Percentiles rank a stretch among this genome's conserved stretches.
These are phyloP conservation scores for Cynopterus sphinx DNA, from an alignment of 2,797 vertebrate genomes.

Conservation along the genomic window DNA sequence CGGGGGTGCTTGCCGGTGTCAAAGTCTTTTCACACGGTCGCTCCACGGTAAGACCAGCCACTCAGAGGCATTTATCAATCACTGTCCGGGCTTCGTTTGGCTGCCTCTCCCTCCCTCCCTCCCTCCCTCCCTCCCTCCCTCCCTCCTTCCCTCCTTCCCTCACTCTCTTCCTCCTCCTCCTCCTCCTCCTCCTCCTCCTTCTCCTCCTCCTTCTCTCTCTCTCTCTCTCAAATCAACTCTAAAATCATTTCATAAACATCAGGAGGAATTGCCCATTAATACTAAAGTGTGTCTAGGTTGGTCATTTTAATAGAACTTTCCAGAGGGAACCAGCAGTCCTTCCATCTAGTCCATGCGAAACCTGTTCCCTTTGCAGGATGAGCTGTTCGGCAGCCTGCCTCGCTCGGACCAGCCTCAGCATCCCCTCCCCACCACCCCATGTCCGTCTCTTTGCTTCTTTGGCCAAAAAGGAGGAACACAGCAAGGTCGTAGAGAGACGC, in stretches of 20 bases:
- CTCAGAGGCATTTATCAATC: constrained; percentile 84
- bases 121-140: neutral
- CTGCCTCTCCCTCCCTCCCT: constrained; percentile 9
- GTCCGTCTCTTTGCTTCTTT: constrained; percentile 63
- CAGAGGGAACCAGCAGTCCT: constrained; percentile 84
- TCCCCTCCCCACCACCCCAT: constrained; percentile 61
- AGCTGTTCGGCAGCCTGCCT: constrained; percentile 80
- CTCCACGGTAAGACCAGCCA: constrained; percentile 81
- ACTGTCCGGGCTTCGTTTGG: constrained; percentile 82
- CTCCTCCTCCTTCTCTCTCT: too few species aligned
- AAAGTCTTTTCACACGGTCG: constrained; percentile 80
- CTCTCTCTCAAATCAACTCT: constrained; percentile 73
- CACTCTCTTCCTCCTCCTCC: too few species aligned
- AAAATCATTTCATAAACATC: constrained; percentile 84
- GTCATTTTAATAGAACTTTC: constrained; percentile 86
- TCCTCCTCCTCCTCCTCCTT: too few species aligned
- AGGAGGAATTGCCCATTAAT: constrained; percentile 84
- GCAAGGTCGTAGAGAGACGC: neutral
- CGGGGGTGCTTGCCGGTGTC: constrained; percentile 80
- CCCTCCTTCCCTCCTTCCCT: too few species aligned
- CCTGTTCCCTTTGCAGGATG: constrained; percentile 82
- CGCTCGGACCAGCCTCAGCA: constrained; percentile 77
- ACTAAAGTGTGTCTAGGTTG: constrained; percentile 78
- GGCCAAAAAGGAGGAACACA: constrained; percentile 32
- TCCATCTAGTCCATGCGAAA: constrained; percentile 80